phyloP scores from a whole-genome alignment of 2,797 vertebrate species.

The Schizopygopsis malacanthus region DNA sequence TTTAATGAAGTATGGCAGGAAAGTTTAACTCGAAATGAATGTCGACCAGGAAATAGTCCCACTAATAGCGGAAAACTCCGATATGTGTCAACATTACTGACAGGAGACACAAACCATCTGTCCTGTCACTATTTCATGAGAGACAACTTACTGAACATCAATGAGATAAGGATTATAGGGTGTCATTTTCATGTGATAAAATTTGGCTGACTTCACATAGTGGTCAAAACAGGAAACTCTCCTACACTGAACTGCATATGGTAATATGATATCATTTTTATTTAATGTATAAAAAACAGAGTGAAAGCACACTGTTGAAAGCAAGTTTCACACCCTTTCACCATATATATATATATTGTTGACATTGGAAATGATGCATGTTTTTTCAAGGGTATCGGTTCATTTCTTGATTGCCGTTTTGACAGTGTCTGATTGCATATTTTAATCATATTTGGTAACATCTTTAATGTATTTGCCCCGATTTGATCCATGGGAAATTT shows the following conservation, averaged over 20 bases:
- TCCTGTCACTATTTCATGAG: neutral
- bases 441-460: too few relatives aligned
- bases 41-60: constrained; percentile 6
- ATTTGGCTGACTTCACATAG: neutral
- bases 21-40: neutral
- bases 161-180: neutral
- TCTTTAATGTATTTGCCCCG: too few relatives aligned
- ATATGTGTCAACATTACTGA: constrained; percentile 6
- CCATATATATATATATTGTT: too few relatives aligned
- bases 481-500: too few relatives aligned
- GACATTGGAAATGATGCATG: too few relatives aligned
- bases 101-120: constrained; percentile 5
- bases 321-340: neutral
- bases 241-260: neutral
- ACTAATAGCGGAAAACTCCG: neutral
- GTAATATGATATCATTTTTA: neutral
- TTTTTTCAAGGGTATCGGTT: too few relatives aligned
- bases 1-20: neutral
- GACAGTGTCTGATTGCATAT: too few relatives aligned
- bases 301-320: neutral
- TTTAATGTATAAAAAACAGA: neutral
- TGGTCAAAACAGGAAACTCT: neutral
- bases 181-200: neutral
- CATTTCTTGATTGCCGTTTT: too few relatives aligned
- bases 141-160: constrained; percentile 5